phyloP scores from a whole-genome alignment of 2,797 vertebrate genomes.

The Squalus acanthias region DNA sequence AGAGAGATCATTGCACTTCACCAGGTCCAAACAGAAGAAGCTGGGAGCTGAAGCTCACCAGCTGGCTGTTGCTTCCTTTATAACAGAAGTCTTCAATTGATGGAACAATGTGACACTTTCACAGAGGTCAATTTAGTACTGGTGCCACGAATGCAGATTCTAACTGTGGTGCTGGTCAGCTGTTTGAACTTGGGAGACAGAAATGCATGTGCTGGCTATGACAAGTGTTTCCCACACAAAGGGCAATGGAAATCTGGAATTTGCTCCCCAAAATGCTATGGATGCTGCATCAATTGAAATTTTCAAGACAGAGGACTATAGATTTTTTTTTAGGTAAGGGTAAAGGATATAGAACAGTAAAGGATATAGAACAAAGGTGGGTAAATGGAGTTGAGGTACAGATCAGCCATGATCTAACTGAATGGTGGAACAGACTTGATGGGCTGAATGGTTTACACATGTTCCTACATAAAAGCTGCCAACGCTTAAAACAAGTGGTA shows the following conservation, averaged over 20 bases:
- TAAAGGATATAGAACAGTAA: background rate
- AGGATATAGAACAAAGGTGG: background rate
- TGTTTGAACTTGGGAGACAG: background rate
- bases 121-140: background rate
- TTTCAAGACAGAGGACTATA: background rate
- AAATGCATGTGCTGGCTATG: background rate
- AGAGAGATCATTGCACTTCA: background rate
- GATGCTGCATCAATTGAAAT: background rate
- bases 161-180: background rate
- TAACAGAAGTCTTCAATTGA: background rate
- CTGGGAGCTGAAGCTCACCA: background rate
- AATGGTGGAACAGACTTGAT: no score
- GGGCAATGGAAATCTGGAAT: background rate
- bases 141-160: background rate
- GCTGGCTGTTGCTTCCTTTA: background rate
- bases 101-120: background rate
- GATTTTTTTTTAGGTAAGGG: background rate
- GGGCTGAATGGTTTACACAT: no score
- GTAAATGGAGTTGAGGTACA: no score
- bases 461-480: no score
- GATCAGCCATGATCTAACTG: no score
- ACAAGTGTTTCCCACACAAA: background rate
- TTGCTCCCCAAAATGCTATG: no score
- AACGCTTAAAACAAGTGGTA: no score
- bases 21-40: background rate